phyloP scores from a whole-genome alignment of 2,888 invertebrate species.

The Nesidiocoris tenuis region DNA sequence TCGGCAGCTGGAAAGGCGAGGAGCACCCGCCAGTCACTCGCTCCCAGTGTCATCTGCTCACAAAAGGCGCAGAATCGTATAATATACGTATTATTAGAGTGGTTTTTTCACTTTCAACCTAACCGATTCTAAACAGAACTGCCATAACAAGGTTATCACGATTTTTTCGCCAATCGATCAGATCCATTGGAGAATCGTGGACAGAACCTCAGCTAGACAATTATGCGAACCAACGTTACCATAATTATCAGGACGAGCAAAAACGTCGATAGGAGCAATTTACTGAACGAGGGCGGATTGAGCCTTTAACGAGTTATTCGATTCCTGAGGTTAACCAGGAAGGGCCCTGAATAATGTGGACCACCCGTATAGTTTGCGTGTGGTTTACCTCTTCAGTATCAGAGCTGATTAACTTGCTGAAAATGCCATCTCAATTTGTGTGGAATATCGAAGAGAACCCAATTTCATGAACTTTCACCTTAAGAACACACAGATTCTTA shows the following conservation, averaged over 20 bases:
- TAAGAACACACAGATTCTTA: no score
- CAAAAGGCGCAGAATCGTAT: background rate
- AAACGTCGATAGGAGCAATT: background rate
- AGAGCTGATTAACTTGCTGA: background rate
- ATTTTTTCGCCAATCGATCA: no score
- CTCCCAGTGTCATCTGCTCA: constrained; percentile 17
- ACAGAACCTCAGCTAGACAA: no score
- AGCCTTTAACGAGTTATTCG: background rate
- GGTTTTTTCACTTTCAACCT: background rate
- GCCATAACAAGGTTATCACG: no score
- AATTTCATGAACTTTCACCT: no score
- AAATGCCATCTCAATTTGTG: no score
- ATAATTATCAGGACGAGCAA: background rate
- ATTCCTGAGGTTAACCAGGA: background rate
- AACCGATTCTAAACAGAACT: no score
- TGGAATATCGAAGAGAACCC: no score
- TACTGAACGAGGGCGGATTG: background rate
- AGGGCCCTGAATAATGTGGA: background rate
- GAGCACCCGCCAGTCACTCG: constrained; percentile 16
- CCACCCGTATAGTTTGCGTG: background rate
- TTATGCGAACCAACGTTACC: background rate
- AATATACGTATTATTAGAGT: background rate
- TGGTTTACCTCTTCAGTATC: background rate
- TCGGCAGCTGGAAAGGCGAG: constrained; percentile 5
- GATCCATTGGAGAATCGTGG: no score